These are phyloP conservation scores for Buathra laborator DNA, from an alignment of 2,888 invertebrate species.

Conservation along the genomic window DNA sequence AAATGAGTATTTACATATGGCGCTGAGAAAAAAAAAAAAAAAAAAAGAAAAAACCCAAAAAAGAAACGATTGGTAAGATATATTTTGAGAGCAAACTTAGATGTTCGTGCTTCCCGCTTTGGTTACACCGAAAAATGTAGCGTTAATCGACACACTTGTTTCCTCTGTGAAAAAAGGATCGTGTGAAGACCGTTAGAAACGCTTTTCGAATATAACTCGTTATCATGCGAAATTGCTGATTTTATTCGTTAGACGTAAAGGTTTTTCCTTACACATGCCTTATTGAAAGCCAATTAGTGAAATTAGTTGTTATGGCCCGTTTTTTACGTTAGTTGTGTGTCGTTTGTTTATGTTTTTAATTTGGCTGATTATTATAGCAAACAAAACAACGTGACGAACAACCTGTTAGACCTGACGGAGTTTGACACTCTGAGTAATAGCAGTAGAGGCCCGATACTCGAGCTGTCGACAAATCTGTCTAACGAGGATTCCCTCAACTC, in stretches of 20 bases:
- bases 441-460: constrained; percentile 83
- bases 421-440: constrained; percentile 85
- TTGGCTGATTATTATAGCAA: constrained; percentile 84
- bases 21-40: constrained; percentile 29
- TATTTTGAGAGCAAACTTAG: constrained; percentile 15
- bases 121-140: constrained; percentile 23
- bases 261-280: constrained; percentile 41
- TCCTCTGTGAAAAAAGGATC: not conserved
- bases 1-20: constrained; percentile 44
- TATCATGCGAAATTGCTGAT: constrained; percentile 15
- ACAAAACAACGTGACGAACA: constrained; percentile 86
- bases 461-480: constrained; percentile 81
- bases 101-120: constrained; percentile 44
- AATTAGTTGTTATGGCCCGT: constrained; percentile 67
- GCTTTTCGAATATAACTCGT: constrained; percentile 35
- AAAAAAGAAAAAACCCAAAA: not conserved
- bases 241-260: constrained; percentile 29
- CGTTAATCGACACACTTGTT: not conserved
- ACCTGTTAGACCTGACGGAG: constrained; percentile 86
- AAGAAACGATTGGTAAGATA: constrained; percentile 39
- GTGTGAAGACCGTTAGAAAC: constrained; percentile 10
- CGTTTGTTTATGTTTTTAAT: constrained; percentile 70
- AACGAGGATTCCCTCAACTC: constrained; percentile 84
- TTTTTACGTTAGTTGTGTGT: constrained; percentile 67
- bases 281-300: constrained; percentile 59